Evolutionary conservation across 2,797 vertebrate species (phyloP).

Genomic region (Urosaurus nigricauda): DNA sequence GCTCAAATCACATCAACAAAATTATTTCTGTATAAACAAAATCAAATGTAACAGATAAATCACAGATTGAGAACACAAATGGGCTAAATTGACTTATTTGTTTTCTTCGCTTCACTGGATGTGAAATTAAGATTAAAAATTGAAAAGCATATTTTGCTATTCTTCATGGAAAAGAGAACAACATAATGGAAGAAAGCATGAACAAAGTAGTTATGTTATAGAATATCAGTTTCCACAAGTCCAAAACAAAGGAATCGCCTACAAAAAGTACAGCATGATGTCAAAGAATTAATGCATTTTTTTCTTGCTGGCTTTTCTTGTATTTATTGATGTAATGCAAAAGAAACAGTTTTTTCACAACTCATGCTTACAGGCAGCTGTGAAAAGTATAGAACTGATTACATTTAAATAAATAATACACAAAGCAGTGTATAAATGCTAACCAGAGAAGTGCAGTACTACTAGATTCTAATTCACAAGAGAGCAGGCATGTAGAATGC

Average conservation of each 20-base stretch:
- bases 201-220: not conserved
- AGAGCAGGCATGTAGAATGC: not conserved
- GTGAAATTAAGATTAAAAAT: not conserved
- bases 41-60: not conserved
- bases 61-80: not conserved
- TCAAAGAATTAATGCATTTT: not conserved
- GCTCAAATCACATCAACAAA: not conserved
- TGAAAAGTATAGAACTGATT: not conserved
- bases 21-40: constrained; percentile 3
- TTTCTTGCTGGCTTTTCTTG: not conserved
- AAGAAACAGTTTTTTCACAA: not conserved
- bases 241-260: not conserved
- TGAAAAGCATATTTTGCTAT: not conserved
- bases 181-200: not conserved
- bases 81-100: not conserved
- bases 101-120: not conserved
- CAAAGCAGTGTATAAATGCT: not conserved
- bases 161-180: not conserved
- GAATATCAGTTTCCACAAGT: not conserved
- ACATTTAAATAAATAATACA: not conserved
- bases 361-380: not conserved
- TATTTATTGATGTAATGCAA: not conserved
- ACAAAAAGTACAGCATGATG: constrained; percentile 1
- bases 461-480: constrained; percentile 5
- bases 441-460: not conserved